Evolutionary conservation across 2,113 vertebrate genomes (phyloP).

Genomic region (Coracopsis vasa): DNA sequence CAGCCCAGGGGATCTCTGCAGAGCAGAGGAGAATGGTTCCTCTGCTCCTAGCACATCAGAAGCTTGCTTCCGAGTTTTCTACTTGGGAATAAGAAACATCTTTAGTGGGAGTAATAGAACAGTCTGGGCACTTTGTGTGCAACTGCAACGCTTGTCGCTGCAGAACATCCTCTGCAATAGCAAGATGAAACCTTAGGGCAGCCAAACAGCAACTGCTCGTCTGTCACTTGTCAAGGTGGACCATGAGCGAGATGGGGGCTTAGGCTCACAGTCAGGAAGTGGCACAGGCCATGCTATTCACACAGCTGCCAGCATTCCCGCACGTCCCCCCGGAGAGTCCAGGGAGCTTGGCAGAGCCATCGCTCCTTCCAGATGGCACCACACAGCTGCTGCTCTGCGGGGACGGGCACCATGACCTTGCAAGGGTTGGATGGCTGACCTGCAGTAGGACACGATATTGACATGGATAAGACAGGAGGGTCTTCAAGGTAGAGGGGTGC

Average conservation of each 20-base stretch:
- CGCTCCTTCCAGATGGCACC: background rate
- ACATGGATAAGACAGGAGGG: background rate
- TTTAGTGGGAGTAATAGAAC: background rate
- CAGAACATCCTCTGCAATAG: background rate
- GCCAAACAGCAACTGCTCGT: background rate
- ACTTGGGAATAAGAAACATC: background rate
- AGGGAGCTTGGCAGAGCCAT: background rate
- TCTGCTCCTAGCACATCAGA: background rate
- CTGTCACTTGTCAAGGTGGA: background rate
- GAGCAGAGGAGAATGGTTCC: background rate
- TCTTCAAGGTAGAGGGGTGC: background rate
- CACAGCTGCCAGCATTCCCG: background rate
- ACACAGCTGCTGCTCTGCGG: background rate
- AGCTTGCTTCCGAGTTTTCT: background rate
- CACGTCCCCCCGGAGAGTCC: background rate
- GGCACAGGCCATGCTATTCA: background rate
- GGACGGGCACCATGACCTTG: background rate
- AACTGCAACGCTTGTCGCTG: background rate
- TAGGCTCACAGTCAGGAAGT: background rate
- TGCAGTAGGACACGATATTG: background rate
- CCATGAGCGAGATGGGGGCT: fast-evolving
- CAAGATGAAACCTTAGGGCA: background rate
- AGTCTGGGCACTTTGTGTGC: background rate
- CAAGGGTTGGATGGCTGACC: background rate
- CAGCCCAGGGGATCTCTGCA: background rate